phyloP scores from a whole-genome alignment of 92 coral and sea anemone genomes.

The Bergia puertoricense region DNA sequence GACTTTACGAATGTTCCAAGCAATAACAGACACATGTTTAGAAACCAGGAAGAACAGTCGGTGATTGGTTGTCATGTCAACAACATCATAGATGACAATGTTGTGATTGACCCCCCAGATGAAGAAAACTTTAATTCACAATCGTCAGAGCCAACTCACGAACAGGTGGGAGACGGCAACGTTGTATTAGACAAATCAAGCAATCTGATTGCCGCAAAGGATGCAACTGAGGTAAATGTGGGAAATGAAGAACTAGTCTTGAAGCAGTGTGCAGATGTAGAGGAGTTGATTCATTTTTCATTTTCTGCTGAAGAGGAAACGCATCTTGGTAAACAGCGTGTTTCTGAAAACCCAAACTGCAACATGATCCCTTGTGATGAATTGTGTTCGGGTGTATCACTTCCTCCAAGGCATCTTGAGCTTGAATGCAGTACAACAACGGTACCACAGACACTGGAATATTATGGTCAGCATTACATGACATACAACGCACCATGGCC shows the following conservation, averaged over 20 bases:
- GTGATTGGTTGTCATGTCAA: not conserved
- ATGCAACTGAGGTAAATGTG: not conserved
- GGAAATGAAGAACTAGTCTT: not conserved
- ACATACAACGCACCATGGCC: conserved; percentile 27
- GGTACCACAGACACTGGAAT: not conserved
- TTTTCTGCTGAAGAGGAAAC: not conserved
- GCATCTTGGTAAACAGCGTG: not conserved
- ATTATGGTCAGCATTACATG: conserved; percentile 5
- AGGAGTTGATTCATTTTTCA: not conserved
- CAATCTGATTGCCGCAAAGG: not conserved
- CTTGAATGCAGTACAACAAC: not conserved
- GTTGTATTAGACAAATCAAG: not conserved
- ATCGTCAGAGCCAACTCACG: not conserved
- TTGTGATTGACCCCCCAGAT: not conserved
- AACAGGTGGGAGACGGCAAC: not conserved
- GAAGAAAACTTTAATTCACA: not conserved
- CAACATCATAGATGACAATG: not conserved
- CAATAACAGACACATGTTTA: not conserved
- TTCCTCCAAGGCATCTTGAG: not conserved
- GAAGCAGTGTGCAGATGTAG: not conserved
- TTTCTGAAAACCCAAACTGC: not conserved
- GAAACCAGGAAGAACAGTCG: not conserved
- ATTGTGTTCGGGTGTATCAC: not conserved
- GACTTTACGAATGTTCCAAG: not conserved
- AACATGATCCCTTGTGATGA: not conserved